A percentile compares a stretch with the other conserved stretches of the same genome.
Evolutionary conservation across 2,113 vertebrate species (phyloP).

Genomic region (Pycnonotus jocosus): DNA sequence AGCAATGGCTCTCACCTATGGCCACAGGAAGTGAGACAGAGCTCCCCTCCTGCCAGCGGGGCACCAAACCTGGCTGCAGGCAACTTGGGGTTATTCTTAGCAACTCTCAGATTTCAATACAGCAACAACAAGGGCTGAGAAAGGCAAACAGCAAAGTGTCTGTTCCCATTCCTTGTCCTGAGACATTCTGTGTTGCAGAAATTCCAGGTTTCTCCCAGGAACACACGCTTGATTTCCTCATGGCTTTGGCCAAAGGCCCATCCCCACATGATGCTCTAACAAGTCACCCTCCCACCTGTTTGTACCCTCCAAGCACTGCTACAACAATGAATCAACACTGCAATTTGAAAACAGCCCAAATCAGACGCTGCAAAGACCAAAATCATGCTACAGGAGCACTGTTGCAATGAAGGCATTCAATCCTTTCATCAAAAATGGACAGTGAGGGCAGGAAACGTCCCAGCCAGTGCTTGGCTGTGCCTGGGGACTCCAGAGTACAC

Average conservation of each 20-base stretch:
- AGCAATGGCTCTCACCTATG: conserved; percentile 8
- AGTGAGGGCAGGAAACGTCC: not conserved
- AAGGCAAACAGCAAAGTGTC: conserved; percentile 36
- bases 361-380: not conserved
- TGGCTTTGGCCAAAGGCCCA: not conserved
- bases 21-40: conserved; percentile 26
- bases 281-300: not conserved
- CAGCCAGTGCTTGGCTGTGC: not conserved
- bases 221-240: not conserved
- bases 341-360: not conserved
- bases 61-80: conserved; percentile 63
- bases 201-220: not conserved
- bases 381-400: not conserved
- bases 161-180: not conserved
- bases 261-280: not conserved
- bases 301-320: not conserved
- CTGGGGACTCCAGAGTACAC: not conserved
- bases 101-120: conserved; percentile 74
- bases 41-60: not conserved
- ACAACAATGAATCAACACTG: not conserved
- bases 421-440: not conserved
- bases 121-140: conserved; percentile 56
- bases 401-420: not conserved
- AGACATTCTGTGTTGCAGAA: not conserved
- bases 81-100: conserved; percentile 74